phyloP scores from a whole-genome alignment of 2,797 vertebrate species.

The Psittacula echo region DNA sequence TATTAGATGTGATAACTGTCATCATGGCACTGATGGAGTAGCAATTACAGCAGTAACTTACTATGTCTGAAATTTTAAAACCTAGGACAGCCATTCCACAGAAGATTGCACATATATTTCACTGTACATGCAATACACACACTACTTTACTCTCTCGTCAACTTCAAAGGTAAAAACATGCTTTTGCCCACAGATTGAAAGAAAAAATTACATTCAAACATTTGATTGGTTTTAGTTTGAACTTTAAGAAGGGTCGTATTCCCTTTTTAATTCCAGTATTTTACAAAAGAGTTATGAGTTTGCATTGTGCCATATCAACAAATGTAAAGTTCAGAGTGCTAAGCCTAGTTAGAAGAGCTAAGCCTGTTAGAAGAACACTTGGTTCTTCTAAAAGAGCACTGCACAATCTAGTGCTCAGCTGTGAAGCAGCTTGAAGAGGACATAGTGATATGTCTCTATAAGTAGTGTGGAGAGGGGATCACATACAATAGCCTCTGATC shows the following conservation, averaged over 20 bases:
- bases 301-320: neutral
- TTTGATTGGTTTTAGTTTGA: neutral
- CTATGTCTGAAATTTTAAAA: neutral
- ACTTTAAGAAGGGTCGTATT: neutral
- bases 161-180: neutral
- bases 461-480: neutral
- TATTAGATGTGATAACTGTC: neutral
- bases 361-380: neutral
- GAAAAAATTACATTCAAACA: neutral
- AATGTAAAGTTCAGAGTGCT: neutral
- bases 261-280: neutral
- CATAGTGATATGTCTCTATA: neutral
- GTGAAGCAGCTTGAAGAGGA: neutral
- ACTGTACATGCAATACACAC: neutral
- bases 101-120: neutral
- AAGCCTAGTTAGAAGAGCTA: no score
- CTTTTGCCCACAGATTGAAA: neutral
- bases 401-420: neutral
- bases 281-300: neutral
- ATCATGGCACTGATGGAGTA: neutral
- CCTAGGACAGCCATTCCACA: neutral
- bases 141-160: neutral
- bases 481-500: neutral
- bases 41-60: neutral
- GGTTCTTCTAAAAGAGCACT: neutral